These are phyloP conservation scores for Lepilemur ruficaudatus DNA, from an alignment of 2,797 vertebrate genomes.

Conservation along the genomic window DNA sequence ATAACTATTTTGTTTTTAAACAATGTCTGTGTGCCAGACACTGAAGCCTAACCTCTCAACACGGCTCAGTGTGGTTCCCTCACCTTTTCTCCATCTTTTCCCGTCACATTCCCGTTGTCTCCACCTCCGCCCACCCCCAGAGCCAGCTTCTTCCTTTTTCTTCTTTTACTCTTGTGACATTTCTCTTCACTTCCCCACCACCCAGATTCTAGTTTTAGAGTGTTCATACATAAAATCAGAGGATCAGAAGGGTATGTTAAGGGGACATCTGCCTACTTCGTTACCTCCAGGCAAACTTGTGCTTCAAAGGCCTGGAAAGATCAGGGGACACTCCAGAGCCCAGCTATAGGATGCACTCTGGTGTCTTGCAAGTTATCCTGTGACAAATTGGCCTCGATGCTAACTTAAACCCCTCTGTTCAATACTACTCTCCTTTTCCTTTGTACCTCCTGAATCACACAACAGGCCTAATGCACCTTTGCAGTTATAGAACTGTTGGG, in stretches of 20 bases:
- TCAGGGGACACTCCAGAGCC: neutral
- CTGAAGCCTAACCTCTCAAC: neutral
- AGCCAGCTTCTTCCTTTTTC: neutral
- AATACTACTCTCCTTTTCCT: neutral
- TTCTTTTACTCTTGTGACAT: neutral
- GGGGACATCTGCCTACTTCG: neutral
- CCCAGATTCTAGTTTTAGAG: constrained; percentile 13
- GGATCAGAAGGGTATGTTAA: neutral
- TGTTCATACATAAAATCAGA: neutral
- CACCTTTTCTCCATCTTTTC: neutral
- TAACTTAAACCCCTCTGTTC: neutral
- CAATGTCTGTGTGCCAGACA: neutral
- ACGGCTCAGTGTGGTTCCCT: neutral
- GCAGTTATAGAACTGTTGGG: neutral
- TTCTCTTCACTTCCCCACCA: neutral
- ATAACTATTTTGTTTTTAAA: neutral
- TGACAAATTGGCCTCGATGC: neutral
- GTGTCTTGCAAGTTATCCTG: neutral
- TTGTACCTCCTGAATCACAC: neutral
- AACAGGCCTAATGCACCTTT: neutral
- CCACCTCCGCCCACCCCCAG: neutral
- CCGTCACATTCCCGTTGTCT: neutral
- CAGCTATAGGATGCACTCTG: neutral
- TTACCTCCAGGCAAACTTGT: neutral
- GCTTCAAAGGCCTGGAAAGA: neutral